These are phyloP conservation scores for Lipotes vexillifer DNA, from an alignment of 2,113 vertebrate genomes.

Conservation along the genomic window DNA sequence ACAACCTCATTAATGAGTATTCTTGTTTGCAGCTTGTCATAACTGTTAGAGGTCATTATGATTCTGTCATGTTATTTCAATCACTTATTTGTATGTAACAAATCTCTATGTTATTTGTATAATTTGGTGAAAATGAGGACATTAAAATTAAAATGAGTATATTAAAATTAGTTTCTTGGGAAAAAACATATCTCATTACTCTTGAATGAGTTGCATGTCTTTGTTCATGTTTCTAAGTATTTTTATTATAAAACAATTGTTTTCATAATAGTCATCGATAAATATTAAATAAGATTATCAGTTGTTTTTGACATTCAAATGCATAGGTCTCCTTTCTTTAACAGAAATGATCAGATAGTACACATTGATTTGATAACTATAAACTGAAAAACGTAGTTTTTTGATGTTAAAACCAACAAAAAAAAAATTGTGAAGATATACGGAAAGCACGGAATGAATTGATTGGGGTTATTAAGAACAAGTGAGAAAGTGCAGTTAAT, in stretches of 20 bases:
- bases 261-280: neutral
- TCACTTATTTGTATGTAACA: neutral
- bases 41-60: slow-evolving; percentile 33
- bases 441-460: neutral
- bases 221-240: neutral
- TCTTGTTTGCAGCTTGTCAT: slow-evolving; percentile 38
- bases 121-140: neutral
- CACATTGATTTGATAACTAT: neutral
- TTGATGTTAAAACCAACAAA: neutral
- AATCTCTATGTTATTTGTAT: neutral
- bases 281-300: neutral
- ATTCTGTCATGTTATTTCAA: neutral
- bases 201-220: neutral
- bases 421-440: neutral
- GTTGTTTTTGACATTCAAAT: neutral
- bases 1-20: neutral
- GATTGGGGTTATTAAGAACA: neutral
- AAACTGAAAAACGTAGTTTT: neutral
- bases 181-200: neutral
- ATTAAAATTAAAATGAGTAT: neutral
- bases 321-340: neutral
- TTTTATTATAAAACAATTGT: neutral
- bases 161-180: neutral
- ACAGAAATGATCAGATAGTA: neutral
- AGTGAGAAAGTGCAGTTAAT: neutral